Base-by-base conservation (phyloP, 2,888 invertebrate species). In the Stictocephala bisonia region DNA sequence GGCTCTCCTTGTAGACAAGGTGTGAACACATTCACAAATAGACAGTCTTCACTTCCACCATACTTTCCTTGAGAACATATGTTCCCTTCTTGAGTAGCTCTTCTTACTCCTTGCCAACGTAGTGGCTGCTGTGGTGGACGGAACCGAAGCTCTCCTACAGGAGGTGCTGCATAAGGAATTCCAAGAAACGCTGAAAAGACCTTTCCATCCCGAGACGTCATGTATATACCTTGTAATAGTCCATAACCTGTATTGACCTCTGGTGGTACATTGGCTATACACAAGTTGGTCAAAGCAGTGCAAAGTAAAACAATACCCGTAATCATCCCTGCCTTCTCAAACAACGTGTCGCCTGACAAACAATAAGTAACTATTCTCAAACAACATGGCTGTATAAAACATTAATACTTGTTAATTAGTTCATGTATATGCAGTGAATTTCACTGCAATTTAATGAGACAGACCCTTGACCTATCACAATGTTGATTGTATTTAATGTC, bases 21-120 rank as follows among this genome's bases (percentile, higher is more conserved):
- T 20, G 35, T 41, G 41, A 41, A 64, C 2, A 64, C 26, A n/a
- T 64, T 64, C 3, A 64, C 3, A 11, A 18, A 64, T 18, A 64
- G 41, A 41, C 64, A 64, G 41, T 64, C 64, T 24, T 64, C 64
- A 15, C 20, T 2, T 11, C 64, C 64, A 41, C 64, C 64, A 24
- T 40, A 41, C 7, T 64, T 40, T 13, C 40, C 41, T 41, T 64
- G 64, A 3, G 41, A 64, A 24, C 64, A 64, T 24, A 24, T 41
- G 11, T 40, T 40, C 9, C 18, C 41, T 41, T 64, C 64, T 3
- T 64, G 3, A 24, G 22, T 40, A n/a, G 41, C 40, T 3, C 20
- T 24, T 15, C 24, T 40, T 9, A 64, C 41, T 13, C 64, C 64
- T 13, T 64, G 24, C 64, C 64, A 64, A 9, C n/a, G 20, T 15